Evolutionary conservation across 1,140 invertebrate genomes (phyloP), one percentile per base, ranked within the genome.

Genomic region (Dendrolimus punctatus): DNA sequence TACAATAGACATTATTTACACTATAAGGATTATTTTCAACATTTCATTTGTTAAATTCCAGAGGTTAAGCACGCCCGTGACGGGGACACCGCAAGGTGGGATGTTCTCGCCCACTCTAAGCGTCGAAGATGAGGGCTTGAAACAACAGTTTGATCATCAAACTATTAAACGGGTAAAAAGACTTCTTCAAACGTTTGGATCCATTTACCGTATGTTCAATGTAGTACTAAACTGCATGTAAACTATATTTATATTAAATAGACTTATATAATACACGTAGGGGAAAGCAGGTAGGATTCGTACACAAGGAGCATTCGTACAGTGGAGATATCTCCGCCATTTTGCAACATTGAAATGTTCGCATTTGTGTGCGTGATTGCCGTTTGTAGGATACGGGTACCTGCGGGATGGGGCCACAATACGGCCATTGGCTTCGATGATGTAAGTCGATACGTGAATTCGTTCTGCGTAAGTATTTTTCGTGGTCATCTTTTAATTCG

Each of bases 101-200:
- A 71, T 84, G 38, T 86, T 86, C 61, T 71, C 76, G 9, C 80
- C 78, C 37, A 78, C 77, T 51, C 69, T 85, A 39, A 82, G 76
- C 59, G 73, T 76, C 37, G 83, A 86, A 58, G 83, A 86, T 55
- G 83, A 86, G 47, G 83, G 79, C 50, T 68, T 86, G 38, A 86
- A 86, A 55, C 83, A 86, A 75, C 83, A 86, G 61, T 76, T 86
- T 64, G 78, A 74, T 38, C 78, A 84, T 65, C 78, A 81, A 58
- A 78, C 80, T 41, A 86, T 86, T 51, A 78, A 83, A 59, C 74
- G 83, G 83, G 83, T 86, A 84, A 80, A 69, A 78, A 73, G 44
- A 54, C 6, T 39, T 36, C 6, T 39, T 50, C 38, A 42, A 23
- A 23, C 23, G 23, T 23, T 23, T 23, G 23, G 23, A 23, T 23